These are phyloP conservation scores for Tetragnatha versicolor DNA, from an alignment of 1,140 invertebrate genomes.

Conservation along the genomic window DNA sequence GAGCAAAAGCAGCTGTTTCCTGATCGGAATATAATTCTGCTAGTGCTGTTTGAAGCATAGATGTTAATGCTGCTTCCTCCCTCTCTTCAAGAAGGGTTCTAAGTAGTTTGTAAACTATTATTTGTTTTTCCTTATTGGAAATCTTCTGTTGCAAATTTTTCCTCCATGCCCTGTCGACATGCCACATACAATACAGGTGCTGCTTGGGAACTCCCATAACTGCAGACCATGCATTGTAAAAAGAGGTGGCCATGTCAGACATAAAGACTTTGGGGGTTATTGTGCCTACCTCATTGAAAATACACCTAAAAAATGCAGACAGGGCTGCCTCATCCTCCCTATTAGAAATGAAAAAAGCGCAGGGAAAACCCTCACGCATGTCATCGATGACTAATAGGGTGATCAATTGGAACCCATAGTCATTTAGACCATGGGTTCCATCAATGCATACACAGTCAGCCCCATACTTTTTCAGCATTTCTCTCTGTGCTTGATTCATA, in stretches of 20 bases:
- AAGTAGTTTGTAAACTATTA: not conserved
- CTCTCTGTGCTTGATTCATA: not conserved
- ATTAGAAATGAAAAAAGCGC: conserved; percentile 1
- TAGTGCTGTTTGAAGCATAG: not conserved
- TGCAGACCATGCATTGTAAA: not conserved
- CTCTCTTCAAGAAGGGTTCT: not conserved
- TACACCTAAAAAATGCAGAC: not conserved
- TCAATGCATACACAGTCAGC: conserved; percentile 11
- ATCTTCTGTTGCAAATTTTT: conserved; percentile 6
- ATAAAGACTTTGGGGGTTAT: not conserved
- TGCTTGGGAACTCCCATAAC: not conserved
- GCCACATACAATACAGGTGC: not conserved
- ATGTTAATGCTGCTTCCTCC: not conserved
- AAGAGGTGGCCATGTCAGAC: not conserved
- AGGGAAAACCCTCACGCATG: conserved; percentile 10
- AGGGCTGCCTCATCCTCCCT: not conserved
- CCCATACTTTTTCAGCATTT: not conserved
- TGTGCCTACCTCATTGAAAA: not conserved
- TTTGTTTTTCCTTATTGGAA: not conserved
- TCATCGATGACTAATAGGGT: not conserved
- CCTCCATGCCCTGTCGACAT: not conserved
- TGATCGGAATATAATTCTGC: not conserved
- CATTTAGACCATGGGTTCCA: conserved; percentile 1
- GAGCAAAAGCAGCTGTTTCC: not conserved
- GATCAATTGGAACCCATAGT: no score